Base-by-base conservation (phyloP, 2,797 vertebrate genomes). In the Acrossocheilus wenchowensis region DNA sequence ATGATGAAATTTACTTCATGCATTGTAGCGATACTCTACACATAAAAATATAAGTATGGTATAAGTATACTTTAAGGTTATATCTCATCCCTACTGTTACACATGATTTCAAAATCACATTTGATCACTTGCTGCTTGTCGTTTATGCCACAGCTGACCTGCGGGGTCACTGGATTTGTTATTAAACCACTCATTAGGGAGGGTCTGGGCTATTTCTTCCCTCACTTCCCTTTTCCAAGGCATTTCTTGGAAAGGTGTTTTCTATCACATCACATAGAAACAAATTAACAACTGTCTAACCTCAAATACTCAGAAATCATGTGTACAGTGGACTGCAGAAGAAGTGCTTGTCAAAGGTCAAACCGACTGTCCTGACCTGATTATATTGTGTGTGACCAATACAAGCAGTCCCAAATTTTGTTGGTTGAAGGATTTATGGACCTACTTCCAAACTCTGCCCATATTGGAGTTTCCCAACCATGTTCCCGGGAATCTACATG, bases 161-260 rank as follows among this genome's bases (percentile, higher is more conserved):
- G 48, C 4, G 3, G 52, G 23, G 14, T 80, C 78, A 66, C 12
- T 81, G 64, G 30, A 39, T 81, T 69, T 26, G 80, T n/a, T 81
- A 39, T 69, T 54, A 54, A 81, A 81, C 34, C 3, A 34, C 66
- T 71, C 21, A 36, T 52, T 69, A 14, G 3, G 15, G 8, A 50
- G 26, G 15, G 11, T 52, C 64, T 79, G 45, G 6, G 43, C 64
- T 69, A 52, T 52, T 19, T 71, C 39, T 54, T 30, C 3, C 48
- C 9, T 34, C 39, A 80, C 41, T 64, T 64, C 17, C 41, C 23
- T 48, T 34, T 34, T 52, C 48, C 23, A 7, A 26, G 9, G 19
- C 19, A 21, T 72, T 54, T 72, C 81, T 72, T 39, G 6, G 15
- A 82, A 60, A 57, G 6, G 6, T 41, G 14, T 39, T 78, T 82